A percentile compares a stretch with the other conserved stretches of the same genome.
These are phyloP conservation scores for Glyphotaelius pellucidus DNA, from an alignment of 2,888 invertebrate species.

Conservation along the genomic window DNA sequence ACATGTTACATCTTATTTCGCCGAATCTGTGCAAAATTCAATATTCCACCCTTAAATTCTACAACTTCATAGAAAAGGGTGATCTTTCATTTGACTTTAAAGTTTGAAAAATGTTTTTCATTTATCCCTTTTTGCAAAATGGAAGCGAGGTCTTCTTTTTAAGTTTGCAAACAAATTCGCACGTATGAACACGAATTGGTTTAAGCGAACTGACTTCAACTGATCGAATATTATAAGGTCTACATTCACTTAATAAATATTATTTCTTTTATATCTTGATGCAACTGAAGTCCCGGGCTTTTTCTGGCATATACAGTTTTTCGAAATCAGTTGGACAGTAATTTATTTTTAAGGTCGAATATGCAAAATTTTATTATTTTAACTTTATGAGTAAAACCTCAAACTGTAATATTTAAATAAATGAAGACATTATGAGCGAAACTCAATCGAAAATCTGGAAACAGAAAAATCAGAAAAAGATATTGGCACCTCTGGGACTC, in stretches of 20 bases:
- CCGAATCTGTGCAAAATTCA: background rate
- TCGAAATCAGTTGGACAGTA: too few relatives aligned
- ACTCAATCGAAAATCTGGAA: too few relatives aligned
- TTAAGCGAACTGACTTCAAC: background rate
- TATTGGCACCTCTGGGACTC: too few relatives aligned
- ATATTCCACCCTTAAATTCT: background rate
- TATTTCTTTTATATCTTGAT: background rate
- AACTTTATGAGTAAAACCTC: too few relatives aligned
- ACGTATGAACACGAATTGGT: conserved; percentile 2
- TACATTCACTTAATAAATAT: background rate
- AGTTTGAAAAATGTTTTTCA: background rate
- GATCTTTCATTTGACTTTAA: background rate
- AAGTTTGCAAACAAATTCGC: background rate
- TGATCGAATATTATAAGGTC: background rate
- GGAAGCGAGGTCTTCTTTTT: background rate
- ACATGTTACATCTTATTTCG: conserved; percentile 2
- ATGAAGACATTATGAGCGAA: too few relatives aligned
- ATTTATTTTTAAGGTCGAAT: too few relatives aligned
- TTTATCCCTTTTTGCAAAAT: background rate
- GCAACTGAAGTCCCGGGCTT: too few relatives aligned
- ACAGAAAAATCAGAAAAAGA: too few relatives aligned
- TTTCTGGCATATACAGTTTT: too few relatives aligned
- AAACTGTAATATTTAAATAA: too few relatives aligned
- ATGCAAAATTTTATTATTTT: too few relatives aligned
- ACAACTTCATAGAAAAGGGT: background rate